A percentile compares a stretch with the other conserved stretches of the same genome.
These are phyloP conservation scores for Cossypha niveicapilla DNA, from an alignment of 2,797 vertebrate genomes.

Conservation along the genomic window DNA sequence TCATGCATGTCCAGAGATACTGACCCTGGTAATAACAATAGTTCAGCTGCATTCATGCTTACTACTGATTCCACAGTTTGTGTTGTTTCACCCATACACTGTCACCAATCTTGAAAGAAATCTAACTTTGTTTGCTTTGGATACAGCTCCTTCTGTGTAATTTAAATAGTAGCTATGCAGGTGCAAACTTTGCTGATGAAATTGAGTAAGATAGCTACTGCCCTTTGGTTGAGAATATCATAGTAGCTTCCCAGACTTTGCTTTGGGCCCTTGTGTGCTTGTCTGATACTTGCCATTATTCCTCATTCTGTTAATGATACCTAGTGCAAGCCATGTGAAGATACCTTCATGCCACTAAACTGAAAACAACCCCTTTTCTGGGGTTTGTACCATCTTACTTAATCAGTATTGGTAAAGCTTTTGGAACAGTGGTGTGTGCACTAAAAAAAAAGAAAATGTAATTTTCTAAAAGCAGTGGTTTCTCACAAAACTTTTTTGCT, in stretches of 20 bases:
- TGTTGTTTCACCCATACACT: background rate
- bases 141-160: background rate
- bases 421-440: background rate
- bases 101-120: background rate
- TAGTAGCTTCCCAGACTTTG: background rate
- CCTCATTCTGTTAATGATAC: background rate
- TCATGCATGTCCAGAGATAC: background rate
- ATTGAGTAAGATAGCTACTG: background rate
- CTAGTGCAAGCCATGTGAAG: background rate
- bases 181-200: background rate
- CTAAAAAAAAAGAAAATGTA: background rate
- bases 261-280: background rate
- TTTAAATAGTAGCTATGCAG: background rate
- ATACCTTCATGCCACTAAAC: background rate
- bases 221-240: background rate
- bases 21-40: background rate
- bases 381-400: background rate
- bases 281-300: background rate
- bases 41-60: background rate
- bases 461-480: background rate
- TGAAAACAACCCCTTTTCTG: background rate
- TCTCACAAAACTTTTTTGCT: background rate
- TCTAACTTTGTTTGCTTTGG: background rate
- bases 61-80: background rate
- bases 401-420: background rate